Conservation (phyloP, 2,888 invertebrate species). For the Platerodrilus igneus region DNA sequence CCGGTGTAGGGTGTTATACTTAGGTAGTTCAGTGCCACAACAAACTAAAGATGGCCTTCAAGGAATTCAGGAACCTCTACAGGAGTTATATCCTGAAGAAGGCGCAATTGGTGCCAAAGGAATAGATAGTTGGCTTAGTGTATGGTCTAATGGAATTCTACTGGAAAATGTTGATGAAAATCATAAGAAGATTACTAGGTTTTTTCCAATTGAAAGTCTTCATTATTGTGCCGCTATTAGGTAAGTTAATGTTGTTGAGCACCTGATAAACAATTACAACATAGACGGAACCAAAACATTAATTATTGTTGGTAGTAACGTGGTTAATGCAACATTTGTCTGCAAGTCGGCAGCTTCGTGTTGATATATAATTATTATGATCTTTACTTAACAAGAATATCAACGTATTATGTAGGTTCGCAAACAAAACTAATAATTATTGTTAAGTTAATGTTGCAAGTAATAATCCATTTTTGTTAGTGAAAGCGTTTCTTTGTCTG, state of each 20-base stretch:
- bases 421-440: too few relatives aligned
- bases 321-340: too few relatives aligned
- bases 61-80: conserved; percentile 94
- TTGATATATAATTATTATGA: too few relatives aligned
- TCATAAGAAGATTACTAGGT: conserved; percentile 87
- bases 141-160: conserved; percentile 93
- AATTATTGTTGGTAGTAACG: too few relatives aligned
- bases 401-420: too few relatives aligned
- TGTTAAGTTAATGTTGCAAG: too few relatives aligned
- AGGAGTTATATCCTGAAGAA: conserved; percentile 93
- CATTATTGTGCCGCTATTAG: conserved; percentile 96
- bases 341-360: too few relatives aligned
- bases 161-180: conserved; percentile 96
- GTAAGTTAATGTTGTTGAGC: conserved; percentile 54
- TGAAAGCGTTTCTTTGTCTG: too few relatives aligned
- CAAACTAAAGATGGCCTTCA: conserved; percentile 97
- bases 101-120: conserved; percentile 84
- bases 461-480: too few relatives aligned
- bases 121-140: conserved; percentile 93
- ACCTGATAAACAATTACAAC: too few relatives aligned
- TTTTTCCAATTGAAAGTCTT: conserved; percentile 91
- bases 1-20: conserved; percentile 92
- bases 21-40: conserved; percentile 94
- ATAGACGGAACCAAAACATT: too few relatives aligned
- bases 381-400: too few relatives aligned